Percentiles rank a stretch among this genome's conserved stretches.
These are phyloP conservation scores for Charadrius vociferus DNA, from an alignment of 2,113 vertebrate genomes.

Conservation along the genomic window DNA sequence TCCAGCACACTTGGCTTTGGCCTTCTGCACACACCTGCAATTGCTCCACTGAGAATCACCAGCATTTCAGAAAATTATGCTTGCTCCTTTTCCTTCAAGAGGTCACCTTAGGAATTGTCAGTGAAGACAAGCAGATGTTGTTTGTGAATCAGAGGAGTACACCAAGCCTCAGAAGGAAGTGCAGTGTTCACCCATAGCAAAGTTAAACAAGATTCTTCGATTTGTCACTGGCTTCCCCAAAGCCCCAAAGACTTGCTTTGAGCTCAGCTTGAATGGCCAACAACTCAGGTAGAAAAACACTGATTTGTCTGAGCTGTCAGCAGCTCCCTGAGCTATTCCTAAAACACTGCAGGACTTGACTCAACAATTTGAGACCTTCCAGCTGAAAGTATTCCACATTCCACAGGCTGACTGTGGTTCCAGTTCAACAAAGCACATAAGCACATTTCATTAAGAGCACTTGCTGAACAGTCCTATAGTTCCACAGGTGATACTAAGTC, in stretches of 20 bases:
- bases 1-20: neutral
- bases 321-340: neutral
- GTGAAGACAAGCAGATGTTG: neutral
- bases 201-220: constrained; percentile 10
- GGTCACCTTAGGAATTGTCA: neutral
- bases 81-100: neutral
- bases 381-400: neutral
- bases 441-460: neutral
- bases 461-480: neutral
- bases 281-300: constrained; percentile 18
- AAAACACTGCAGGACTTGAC: neutral
- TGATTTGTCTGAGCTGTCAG: neutral
- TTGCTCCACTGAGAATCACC: neutral
- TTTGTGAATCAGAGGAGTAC: neutral
- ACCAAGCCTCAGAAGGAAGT: neutral
- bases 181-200: neutral
- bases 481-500: neutral
- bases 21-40: neutral
- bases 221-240: neutral
- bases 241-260: neutral
- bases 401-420: neutral
- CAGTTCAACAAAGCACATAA: neutral
- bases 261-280: neutral
- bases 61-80: neutral
- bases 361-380: neutral